phyloP scores from a whole-genome alignment of 2,113 vertebrate genomes.

The Camelus dromedarius region DNA sequence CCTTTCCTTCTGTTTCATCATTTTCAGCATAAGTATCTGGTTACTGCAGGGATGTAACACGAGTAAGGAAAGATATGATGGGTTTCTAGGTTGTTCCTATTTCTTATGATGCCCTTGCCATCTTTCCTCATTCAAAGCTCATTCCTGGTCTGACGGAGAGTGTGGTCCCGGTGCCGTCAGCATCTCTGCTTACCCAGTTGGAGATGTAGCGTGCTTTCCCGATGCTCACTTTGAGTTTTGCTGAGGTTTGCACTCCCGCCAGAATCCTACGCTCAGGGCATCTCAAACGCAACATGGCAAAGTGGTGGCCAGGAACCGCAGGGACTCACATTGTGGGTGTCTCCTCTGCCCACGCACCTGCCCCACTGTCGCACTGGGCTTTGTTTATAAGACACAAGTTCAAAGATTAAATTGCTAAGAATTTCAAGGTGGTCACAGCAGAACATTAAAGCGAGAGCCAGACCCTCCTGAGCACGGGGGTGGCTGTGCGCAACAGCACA shows the following conservation, averaged over 20 bases:
- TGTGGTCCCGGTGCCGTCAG: rapidly evolving
- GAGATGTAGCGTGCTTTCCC: rapidly evolving
- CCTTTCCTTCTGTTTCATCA: neutral
- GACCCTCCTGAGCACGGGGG: neutral
- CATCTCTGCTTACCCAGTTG: neutral
- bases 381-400: neutral
- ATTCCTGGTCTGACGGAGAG: neutral
- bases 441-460: neutral
- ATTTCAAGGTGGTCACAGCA: neutral
- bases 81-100: too few species aligned
- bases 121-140: neutral
- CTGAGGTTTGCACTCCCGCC: neutral
- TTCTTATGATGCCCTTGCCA: neutral
- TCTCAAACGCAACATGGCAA: neutral
- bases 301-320: neutral
- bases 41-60: neutral
- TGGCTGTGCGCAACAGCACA: rapidly evolving
- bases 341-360: neutral
- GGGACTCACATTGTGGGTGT: neutral
- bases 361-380: neutral
- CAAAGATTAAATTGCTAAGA: neutral
- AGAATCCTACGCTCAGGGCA: neutral
- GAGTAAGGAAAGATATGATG: neutral
- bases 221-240: neutral
- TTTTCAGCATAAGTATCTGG: neutral